phyloP scores from a whole-genome alignment of 1,140 invertebrate genomes.

The Lepidurus packardi region DNA sequence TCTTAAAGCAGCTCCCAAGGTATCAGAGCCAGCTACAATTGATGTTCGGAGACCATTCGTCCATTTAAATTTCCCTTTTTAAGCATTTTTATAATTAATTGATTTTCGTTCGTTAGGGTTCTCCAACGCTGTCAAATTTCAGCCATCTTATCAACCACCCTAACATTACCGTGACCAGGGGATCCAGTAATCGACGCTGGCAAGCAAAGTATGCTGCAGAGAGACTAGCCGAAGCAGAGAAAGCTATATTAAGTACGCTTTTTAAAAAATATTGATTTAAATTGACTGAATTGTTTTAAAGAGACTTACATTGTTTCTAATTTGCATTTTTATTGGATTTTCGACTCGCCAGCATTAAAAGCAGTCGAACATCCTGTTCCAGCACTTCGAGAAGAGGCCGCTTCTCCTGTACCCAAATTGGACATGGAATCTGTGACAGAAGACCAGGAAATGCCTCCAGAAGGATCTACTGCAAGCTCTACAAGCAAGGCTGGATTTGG shows the following conservation, averaged over 20 bases:
- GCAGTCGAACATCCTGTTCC: no score
- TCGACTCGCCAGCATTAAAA: background rate
- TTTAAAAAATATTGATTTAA: no score
- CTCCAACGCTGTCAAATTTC: background rate
- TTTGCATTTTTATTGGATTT: background rate
- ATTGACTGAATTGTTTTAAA: background rate
- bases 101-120: background rate
- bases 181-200: background rate
- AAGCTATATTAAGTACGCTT: background rate
- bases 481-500: constrained; percentile 58
- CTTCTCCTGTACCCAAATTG: no score
- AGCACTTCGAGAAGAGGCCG: no score
- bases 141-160: background rate
- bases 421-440: no score
- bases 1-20: background rate
- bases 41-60: background rate
- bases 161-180: background rate
- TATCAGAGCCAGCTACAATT: background rate
- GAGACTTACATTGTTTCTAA: background rate
- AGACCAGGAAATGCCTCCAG: no score
- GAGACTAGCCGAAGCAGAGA: background rate
- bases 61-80: background rate
- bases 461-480: no score
- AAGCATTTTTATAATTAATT: background rate
- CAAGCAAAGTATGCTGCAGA: background rate